Percentiles rank a stretch among this genome's conserved stretches.
phyloP scores from a whole-genome alignment of 2,888 invertebrate genomes.

The Plebejus argus region DNA sequence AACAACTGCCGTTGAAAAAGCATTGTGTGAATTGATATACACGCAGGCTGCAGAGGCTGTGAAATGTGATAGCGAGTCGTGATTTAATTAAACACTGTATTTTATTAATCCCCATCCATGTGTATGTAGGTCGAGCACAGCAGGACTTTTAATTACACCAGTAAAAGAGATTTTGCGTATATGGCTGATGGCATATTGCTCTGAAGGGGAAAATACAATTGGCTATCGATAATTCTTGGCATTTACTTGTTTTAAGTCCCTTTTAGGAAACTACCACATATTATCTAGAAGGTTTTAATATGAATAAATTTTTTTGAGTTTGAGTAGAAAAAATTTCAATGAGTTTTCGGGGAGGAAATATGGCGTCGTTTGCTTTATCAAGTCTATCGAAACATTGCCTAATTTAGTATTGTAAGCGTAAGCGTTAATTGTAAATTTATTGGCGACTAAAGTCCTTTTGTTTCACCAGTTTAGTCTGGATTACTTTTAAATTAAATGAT shows the following conservation, averaged over 20 bases:
- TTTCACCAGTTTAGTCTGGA: no score
- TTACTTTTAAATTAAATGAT: no score
- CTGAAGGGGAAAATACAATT: background rate
- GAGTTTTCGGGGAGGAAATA: no score
- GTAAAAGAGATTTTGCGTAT: background rate
- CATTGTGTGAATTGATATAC: background rate
- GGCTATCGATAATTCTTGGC: background rate
- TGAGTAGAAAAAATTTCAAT: no score
- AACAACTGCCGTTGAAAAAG: slow-evolving; percentile 9
- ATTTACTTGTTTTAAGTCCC: no score
- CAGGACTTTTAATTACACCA: slow-evolving; percentile 12
- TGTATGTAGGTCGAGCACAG: slow-evolving; percentile 9
- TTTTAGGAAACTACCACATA: no score
- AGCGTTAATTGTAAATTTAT: no score
- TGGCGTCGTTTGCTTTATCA: no score
- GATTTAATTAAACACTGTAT: slow-evolving; percentile 26
- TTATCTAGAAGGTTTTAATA: no score
- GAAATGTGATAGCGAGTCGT: slow-evolving; percentile 10
- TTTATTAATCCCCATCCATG: slow-evolving; percentile 12
- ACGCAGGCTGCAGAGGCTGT: background rate
- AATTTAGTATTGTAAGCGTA: background rate
- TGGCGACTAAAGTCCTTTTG: background rate
- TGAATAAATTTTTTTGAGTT: no score
- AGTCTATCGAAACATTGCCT: background rate
- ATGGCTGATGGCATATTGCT: background rate